Evolutionary conservation across 2,888 invertebrate species (phyloP).

Genomic region (Parnassius apollo): DNA sequence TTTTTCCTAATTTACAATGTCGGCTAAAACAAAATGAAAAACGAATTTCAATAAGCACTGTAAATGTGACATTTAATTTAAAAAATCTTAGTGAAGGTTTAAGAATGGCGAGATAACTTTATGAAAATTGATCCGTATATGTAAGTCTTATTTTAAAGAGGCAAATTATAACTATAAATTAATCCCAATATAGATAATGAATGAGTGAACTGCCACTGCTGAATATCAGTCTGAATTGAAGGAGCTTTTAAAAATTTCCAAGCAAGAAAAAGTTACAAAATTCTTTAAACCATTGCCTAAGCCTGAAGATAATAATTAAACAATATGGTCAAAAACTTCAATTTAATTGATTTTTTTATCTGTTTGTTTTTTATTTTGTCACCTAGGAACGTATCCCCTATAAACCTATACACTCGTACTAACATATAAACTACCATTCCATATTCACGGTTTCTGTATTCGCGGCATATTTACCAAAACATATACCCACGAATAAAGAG

Average conservation of each 20-base stretch:
- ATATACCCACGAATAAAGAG: not conserved
- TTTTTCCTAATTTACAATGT: no score
- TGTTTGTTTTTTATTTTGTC: no score
- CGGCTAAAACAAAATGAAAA: no score
- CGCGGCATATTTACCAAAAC: not conserved
- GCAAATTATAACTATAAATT: not conserved
- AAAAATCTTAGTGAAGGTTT: no score
- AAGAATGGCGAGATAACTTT: constrained; percentile 26
- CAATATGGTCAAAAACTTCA: no score
- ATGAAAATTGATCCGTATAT: not conserved
- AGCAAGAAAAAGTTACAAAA: no score
- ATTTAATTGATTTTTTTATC: no score
- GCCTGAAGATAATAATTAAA: no score
- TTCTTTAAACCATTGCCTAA: no score
- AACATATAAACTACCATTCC: no score
- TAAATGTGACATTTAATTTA: constrained; percentile 30
- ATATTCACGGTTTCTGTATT: no score
- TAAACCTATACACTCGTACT: not conserved
- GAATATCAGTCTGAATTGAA: not conserved
- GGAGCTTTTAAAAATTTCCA: no score
- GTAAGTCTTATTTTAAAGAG: not conserved
- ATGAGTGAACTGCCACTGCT: not conserved
- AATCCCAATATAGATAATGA: not conserved
- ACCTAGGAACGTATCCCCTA: not conserved
- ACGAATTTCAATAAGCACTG: constrained; percentile 25